Evolutionary conservation across 1,140 invertebrate genomes (phyloP).

Genomic region (Drosophila oshimai): DNA sequence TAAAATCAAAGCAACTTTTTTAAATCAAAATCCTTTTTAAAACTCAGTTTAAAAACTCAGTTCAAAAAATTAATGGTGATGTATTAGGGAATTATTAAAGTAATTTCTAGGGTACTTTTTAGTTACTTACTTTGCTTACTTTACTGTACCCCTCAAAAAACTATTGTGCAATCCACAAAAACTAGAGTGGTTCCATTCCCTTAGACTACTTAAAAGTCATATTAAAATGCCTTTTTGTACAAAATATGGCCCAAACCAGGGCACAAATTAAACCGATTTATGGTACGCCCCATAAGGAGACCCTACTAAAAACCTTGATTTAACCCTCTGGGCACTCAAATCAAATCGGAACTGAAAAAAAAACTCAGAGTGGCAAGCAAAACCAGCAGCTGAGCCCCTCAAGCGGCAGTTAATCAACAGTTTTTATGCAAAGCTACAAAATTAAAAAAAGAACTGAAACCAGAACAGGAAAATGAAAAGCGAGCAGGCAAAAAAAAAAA

Average conservation of each 20-base stretch:
- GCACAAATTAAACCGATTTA: conserved; percentile 7
- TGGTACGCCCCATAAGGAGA: neutral
- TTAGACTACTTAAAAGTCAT: neutral
- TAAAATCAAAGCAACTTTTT: too few relatives aligned
- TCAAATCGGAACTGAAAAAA: conserved; percentile 26
- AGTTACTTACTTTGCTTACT: too few relatives aligned
- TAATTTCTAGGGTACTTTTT: too few relatives aligned
- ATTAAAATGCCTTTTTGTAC: neutral
- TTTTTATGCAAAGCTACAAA: conserved; percentile 72
- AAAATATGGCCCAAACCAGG: conserved; percentile 3
- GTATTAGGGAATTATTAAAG: too few relatives aligned
- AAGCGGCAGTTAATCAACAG: conserved; percentile 71
- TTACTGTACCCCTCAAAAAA: neutral
- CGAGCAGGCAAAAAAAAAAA: conserved; percentile 58
- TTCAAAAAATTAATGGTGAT: too few relatives aligned
- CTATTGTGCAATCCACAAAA: conserved; percentile 1
- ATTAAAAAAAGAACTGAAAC: conserved; percentile 22
- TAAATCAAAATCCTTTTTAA: too few relatives aligned
- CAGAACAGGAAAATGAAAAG: conserved; percentile 80
- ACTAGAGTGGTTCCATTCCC: neutral
- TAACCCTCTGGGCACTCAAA: conserved; percentile 40
- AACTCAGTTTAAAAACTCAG: too few relatives aligned
- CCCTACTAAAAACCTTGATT: conserved; percentile 47
- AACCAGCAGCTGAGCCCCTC: conserved; percentile 67
- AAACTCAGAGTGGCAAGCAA: conserved; percentile 11